phyloP scores from a whole-genome alignment of 2,888 invertebrate species.

The Asteroscopus sphinx region DNA sequence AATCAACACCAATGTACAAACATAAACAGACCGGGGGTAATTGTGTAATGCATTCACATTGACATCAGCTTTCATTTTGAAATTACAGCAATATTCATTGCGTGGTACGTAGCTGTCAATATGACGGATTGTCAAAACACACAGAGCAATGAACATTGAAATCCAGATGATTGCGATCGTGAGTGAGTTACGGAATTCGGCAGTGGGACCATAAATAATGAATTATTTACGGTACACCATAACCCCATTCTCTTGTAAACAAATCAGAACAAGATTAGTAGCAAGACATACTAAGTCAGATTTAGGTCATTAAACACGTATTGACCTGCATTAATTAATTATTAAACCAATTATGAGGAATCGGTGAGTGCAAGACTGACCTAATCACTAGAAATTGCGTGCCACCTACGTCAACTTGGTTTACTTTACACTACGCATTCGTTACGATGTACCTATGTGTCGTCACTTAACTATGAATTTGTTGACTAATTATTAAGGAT shows the following conservation, averaged over 20 bases:
- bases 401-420: slow-evolving; percentile 19
- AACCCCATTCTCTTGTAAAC: slow-evolving; percentile 20
- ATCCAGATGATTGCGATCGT: no score
- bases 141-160: no score
- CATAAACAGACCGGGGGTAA: no score
- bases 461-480: slow-evolving; percentile 23
- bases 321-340: slow-evolving; percentile 33
- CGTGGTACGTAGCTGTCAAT: no score
- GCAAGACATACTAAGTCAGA: slow-evolving; percentile 26
- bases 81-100: no score
- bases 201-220: no score
- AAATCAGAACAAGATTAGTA: slow-evolving; percentile 37
- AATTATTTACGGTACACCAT: slow-evolving; percentile 4
- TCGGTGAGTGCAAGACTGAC: slow-evolving; percentile 18
- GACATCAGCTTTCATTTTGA: no score
- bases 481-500: slow-evolving; percentile 25
- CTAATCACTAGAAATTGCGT: slow-evolving; percentile 19
- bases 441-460: slow-evolving; percentile 13
- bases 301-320: slow-evolving; percentile 36
- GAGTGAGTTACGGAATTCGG: no score
- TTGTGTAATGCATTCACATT: no score
- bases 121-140: no score
- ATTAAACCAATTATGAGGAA: slow-evolving; percentile 16
- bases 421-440: slow-evolving; percentile 20
- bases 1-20: no score